These are phyloP conservation scores for Apotomis betuletana DNA, from an alignment of 2,888 invertebrate species.

Conservation along the genomic window DNA sequence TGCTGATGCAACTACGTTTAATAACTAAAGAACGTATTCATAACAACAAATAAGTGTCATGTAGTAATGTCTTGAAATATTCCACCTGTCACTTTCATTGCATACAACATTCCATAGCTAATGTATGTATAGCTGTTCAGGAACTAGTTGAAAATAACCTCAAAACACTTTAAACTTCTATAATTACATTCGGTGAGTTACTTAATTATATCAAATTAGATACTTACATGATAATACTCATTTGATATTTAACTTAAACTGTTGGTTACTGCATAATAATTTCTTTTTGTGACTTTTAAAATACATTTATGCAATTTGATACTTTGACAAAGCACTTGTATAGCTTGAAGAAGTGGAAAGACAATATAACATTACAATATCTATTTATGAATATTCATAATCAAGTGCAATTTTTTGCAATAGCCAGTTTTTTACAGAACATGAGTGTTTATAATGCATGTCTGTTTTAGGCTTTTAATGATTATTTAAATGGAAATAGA, in stretches of 20 bases:
- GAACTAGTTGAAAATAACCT: slow-evolving; percentile 38
- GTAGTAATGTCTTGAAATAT: slow-evolving; percentile 11
- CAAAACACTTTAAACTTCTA: slow-evolving; percentile 19
- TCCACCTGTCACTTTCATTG: slow-evolving; percentile 40
- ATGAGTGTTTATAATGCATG: too few relatives aligned
- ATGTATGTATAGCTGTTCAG: slow-evolving; percentile 26
- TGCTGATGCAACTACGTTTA: slow-evolving; percentile 40
- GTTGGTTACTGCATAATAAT: background rate
- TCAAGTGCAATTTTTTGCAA: background rate
- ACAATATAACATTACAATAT: background rate
- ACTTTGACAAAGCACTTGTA: slow-evolving; percentile 31
- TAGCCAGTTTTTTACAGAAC: too few relatives aligned
- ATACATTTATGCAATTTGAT: slow-evolving; percentile 16
- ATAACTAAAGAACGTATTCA: background rate
- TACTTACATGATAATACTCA: slow-evolving; percentile 9
- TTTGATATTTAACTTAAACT: background rate
- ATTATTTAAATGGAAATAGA: background rate
- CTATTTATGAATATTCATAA: background rate
- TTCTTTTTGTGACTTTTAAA: slow-evolving; percentile 21
- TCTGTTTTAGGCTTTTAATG: too few relatives aligned
- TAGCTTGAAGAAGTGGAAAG: slow-evolving; percentile 1
- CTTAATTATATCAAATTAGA: slow-evolving; percentile 12
- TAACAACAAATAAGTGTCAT: slow-evolving; percentile 4
- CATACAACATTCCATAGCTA: slow-evolving; percentile 35
- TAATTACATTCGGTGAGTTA: slow-evolving; percentile 7